phyloP scores from a whole-genome alignment of 2,113 vertebrate genomes.

The Xiphophorus maculatus region DNA sequence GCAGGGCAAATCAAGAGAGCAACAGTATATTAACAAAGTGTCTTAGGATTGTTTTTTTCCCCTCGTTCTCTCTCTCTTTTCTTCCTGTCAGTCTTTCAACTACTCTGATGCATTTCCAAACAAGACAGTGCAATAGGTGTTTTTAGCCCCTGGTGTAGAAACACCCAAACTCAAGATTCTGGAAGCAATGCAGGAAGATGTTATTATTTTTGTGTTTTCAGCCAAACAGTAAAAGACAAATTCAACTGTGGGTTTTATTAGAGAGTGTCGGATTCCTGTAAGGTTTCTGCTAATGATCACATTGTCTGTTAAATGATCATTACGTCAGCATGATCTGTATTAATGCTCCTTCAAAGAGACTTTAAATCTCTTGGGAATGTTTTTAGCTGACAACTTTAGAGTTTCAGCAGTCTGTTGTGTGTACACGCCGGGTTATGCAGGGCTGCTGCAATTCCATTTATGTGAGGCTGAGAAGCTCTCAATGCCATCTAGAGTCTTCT shows the following conservation, averaged over 20 bases:
- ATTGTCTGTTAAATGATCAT: neutral
- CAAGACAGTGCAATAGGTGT: conserved; percentile 63
- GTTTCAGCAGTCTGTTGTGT: conserved; percentile 29
- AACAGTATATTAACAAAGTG: conserved; percentile 53
- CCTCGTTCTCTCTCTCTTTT: conserved; percentile 2
- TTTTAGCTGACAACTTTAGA: conserved; percentile 35
- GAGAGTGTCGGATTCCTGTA: conserved; percentile 4
- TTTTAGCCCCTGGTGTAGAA: conserved; percentile 59
- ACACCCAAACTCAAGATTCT: conserved; percentile 46
- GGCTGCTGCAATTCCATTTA: conserved; percentile 64
- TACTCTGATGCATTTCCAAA: conserved; percentile 73
- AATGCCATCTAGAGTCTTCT: conserved; percentile 71
- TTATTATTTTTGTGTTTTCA: conserved; percentile 47
- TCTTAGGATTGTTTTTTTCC: conserved; percentile 17
- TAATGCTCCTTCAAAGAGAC: neutral
- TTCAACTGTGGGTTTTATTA: conserved; percentile 10
- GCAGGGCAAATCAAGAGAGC: conserved; percentile 49
- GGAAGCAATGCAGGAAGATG: conserved; percentile 47
- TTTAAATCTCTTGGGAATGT: conserved; percentile 33
- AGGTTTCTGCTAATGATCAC: conserved; percentile 1
- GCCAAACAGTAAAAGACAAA: conserved; percentile 19
- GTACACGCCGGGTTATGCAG: conserved; percentile 54
- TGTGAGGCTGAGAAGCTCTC: conserved; percentile 63
- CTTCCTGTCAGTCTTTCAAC: conserved; percentile 48
- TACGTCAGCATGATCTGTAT: neutral